Evolutionary conservation across 2,113 vertebrate genomes (phyloP).

Genomic region (Deroptyus accipitrinus): DNA sequence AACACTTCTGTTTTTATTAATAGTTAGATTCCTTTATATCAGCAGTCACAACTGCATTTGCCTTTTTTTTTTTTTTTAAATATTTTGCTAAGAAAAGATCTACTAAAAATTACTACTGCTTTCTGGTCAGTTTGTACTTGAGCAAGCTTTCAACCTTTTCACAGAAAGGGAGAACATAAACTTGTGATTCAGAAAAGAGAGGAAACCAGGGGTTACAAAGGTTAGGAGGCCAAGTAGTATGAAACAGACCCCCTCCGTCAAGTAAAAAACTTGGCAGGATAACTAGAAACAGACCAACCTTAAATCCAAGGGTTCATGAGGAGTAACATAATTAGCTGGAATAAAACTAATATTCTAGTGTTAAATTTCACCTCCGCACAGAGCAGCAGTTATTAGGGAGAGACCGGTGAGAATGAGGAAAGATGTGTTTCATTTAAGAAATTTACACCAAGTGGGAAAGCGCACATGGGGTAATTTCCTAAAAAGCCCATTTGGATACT

Average conservation of each 20-base stretch:
- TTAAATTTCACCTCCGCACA: constrained; percentile 80
- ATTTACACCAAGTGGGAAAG: background rate
- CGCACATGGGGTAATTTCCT: constrained; percentile 35
- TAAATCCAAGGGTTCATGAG: constrained; percentile 82
- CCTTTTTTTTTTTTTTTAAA: background rate
- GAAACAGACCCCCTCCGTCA: constrained; percentile 86
- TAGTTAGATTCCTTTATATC: constrained; percentile 83
- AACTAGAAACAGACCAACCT: constrained; percentile 87
- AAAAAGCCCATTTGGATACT: constrained; percentile 30
- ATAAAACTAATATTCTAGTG: constrained; percentile 86
- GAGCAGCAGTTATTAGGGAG: constrained; percentile 69
- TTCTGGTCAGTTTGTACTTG: constrained; percentile 76
- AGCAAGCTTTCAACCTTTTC: constrained; percentile 82
- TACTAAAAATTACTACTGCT: constrained; percentile 79
- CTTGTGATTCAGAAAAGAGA: constrained; percentile 81
- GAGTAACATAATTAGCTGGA: constrained; percentile 85
- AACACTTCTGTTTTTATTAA: constrained; percentile 85
- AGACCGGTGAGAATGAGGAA: constrained; percentile 64
- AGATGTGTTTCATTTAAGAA: constrained; percentile 67
- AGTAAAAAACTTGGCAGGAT: constrained; percentile 83
- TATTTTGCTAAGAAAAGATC: constrained; percentile 83
- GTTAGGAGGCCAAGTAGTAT: constrained; percentile 84
- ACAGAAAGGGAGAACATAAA: constrained; percentile 83
- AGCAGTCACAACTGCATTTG: constrained; percentile 76
- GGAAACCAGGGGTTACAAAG: constrained; percentile 87